Evolutionary conservation across 2,797 vertebrate genomes (phyloP).

Genomic region (Astyanax mexicanus): DNA sequence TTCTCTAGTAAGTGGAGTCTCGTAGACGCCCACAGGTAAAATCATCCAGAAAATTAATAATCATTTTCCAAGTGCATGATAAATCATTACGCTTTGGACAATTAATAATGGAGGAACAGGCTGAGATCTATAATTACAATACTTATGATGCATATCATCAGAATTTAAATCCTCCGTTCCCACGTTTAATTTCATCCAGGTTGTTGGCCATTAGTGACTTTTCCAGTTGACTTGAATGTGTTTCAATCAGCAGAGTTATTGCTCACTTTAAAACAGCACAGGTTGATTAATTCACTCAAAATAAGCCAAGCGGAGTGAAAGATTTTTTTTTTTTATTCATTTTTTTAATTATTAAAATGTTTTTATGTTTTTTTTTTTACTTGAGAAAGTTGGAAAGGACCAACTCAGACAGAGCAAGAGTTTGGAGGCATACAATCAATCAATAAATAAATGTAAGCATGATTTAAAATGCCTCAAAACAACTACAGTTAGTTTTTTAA

Average conservation of each 20-base stretch:
- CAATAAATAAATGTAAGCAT: neutral
- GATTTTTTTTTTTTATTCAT: conserved; percentile 9
- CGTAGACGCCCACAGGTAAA: conserved; percentile 93
- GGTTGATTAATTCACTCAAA: conserved; percentile 54
- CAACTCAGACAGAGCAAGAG: neutral
- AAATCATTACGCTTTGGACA: conserved; percentile 96
- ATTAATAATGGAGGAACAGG: conserved; percentile 92
- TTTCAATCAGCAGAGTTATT: conserved; percentile 60
- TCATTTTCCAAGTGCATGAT: conserved; percentile 90
- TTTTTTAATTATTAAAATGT: too few species aligned
- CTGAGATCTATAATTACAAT: conserved; percentile 90
- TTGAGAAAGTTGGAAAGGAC: neutral
- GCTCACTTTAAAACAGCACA: conserved; percentile 50
- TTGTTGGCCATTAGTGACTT: conserved; percentile 60
- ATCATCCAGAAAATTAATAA: conserved; percentile 98
- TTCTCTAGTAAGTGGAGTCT: conserved; percentile 81
- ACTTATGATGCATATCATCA: conserved; percentile 86
- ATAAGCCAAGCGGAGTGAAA: conserved; percentile 40
- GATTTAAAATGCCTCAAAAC: neutral
- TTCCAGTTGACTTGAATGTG: conserved; percentile 60
- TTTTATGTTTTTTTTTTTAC: neutral
- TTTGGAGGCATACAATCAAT: neutral
- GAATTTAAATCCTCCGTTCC: conserved; percentile 81
- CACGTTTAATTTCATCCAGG: conserved; percentile 59
- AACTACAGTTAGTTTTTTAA: too few species aligned